Evolutionary conservation across 2,797 vertebrate genomes (phyloP), one percentile per base, ranked within the genome.

Genomic region (Allobates femoralis): DNA sequence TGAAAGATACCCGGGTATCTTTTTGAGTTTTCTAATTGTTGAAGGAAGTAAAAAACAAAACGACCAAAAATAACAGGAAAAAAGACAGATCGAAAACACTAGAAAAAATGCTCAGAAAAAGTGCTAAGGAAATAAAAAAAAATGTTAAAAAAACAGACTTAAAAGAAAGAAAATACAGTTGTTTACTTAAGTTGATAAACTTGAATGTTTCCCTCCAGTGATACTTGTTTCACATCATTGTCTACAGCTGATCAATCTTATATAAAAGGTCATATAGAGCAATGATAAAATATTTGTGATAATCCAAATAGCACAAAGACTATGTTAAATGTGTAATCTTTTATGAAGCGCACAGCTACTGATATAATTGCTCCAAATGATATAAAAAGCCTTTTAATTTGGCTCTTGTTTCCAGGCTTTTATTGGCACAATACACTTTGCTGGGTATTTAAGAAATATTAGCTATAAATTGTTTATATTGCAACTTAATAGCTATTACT

Each of bases 361-460:
- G 66, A 87, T 87, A 87, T 79, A 79, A 87, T 87, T 64, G 82
- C 60, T 87, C 26, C 56, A 83, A 74, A 75, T 76, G 32, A 87
- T 83, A 78, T 66, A 73, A 83, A 84, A 77, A 84, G 55, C 76
- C 55, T 84, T 78, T 83, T 87, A 37, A 84, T 75, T 84, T 77
- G 5, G 23, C 56, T 79, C 69, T 53, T 15, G 66, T 84, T 79
- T 74, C 56, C 56, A 66, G 56, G 28, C 76, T 53, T 79, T 87
- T 74, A 84, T 74, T 79, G 71, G 67, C 80, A 55, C n/a, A 69
- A 58, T 71, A 77, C 60, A 77, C 71, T 86, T 86, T 69, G 73
- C 85, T 83, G 85, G 80, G 58, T 86, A 86, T 86, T 86, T 86
- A 86, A 67, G 67, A 86, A 86, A 82, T 86, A 86, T 86, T 86